These are phyloP conservation scores for Rhipidura dahli DNA, from an alignment of 2,113 vertebrate species.

Conservation along the genomic window DNA sequence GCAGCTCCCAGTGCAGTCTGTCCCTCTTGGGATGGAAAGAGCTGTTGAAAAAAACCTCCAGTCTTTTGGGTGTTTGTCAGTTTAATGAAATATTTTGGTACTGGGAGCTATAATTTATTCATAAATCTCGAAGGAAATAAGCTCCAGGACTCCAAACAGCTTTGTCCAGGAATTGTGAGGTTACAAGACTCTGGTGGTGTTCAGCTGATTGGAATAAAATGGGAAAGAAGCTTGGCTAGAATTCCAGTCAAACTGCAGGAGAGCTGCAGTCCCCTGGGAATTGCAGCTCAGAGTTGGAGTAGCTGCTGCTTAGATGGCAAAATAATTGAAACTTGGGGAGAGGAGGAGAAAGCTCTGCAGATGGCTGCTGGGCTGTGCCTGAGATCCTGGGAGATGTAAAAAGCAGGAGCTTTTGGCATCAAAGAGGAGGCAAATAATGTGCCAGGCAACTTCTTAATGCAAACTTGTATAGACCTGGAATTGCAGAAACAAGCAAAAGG, in stretches of 20 bases:
- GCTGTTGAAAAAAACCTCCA: neutral
- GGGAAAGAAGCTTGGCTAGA: neutral
- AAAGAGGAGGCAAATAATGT: neutral
- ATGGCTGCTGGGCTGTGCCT: slow-evolving; percentile 5
- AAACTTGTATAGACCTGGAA: neutral
- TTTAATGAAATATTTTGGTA: neutral
- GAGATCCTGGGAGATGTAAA: neutral
- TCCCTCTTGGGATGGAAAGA: neutral
- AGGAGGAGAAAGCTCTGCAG: slow-evolving; percentile 5
- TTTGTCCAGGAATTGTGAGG: neutral
- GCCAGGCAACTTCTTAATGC: neutral
- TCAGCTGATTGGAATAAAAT: neutral
- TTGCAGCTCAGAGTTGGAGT: neutral
- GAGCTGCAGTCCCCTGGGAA: neutral
- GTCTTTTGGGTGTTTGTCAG: neutral
- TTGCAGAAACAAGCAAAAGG: neutral
- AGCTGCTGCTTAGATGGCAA: neutral
- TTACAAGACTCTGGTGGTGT: neutral
- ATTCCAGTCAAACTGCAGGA: neutral
- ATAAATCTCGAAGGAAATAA: neutral
- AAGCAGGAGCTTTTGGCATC: neutral
- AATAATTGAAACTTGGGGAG: neutral
- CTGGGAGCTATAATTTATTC: neutral
- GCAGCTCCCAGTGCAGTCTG: neutral
- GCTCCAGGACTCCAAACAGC: neutral